A percentile compares a stretch with the other conserved stretches of the same genome.
Conservation (phyloP, 2,888 invertebrate genomes). For the Macaria liturata region DNA sequence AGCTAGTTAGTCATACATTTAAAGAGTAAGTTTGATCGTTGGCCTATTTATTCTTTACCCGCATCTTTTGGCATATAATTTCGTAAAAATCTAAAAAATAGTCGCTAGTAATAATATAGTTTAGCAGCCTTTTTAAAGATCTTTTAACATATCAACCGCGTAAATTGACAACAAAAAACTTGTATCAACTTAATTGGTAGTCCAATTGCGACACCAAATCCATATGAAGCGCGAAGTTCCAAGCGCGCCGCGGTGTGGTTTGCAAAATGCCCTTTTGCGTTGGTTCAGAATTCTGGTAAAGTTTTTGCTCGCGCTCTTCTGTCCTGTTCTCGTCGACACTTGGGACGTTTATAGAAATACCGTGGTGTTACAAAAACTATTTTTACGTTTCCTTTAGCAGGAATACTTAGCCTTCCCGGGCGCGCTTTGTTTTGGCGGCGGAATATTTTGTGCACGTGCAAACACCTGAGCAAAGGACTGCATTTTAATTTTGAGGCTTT, state of each 20-base stretch:
- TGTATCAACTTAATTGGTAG: no score
- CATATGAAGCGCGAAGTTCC: constrained; percentile 19
- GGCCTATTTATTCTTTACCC: no score
- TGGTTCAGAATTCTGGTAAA: constrained; percentile 20
- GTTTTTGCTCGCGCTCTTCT: constrained; percentile 71
- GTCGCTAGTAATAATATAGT: no score
- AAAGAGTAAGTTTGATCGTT: no score
- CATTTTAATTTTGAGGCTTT: constrained; percentile 29
- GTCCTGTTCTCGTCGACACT: constrained; percentile 67
- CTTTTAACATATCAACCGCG: no score
- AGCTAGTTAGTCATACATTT: no score
- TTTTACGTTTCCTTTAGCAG: constrained; percentile 50
- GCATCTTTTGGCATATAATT: no score
- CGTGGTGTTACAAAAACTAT: constrained; percentile 56
- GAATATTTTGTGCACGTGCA: constrained; percentile 29
- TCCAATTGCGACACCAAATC: no score
- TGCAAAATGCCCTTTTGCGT: constrained; percentile 24
- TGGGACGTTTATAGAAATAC: constrained; percentile 69
- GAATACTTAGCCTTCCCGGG: constrained; percentile 50
- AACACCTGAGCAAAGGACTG: constrained; percentile 27
- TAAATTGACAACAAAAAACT: no score
- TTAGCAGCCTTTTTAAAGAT: no score
- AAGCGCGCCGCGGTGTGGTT: constrained; percentile 33
- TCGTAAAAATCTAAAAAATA: no score
- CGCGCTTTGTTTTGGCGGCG: constrained; percentile 44